Percentiles rank a stretch among this genome's conserved stretches.
Conservation (phyloP, 2,888 invertebrate species). For the Lycophotia porphyrea region DNA sequence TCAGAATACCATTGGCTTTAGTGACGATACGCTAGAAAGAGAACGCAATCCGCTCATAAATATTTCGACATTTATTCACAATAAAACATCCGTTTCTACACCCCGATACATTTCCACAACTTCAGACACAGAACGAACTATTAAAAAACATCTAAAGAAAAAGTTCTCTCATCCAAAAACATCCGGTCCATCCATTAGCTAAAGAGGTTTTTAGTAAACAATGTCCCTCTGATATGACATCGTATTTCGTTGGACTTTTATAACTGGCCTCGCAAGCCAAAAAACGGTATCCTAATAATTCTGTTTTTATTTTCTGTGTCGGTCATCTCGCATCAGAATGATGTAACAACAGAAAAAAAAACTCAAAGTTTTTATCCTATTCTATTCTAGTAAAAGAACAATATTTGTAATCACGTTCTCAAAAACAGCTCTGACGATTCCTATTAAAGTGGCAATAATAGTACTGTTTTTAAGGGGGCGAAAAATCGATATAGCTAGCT, state of each 20-base stretch:
- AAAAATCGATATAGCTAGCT: too few species aligned
- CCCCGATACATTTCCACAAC: constrained; percentile 5
- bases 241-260: constrained; percentile 38
- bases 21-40: background rate
- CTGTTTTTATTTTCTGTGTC: background rate
- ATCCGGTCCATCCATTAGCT: constrained; percentile 61
- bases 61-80: background rate
- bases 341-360: too few species aligned
- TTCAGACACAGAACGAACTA: constrained; percentile 34
- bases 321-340: background rate
- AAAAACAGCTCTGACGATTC: too few species aligned
- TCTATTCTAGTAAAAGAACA: too few species aligned
- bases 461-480: too few species aligned
- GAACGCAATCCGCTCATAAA: background rate
- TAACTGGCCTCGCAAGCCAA: background rate
- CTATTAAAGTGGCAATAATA: too few species aligned
- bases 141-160: constrained; percentile 38
- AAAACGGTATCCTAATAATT: background rate
- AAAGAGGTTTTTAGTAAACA: constrained; percentile 62
- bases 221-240: constrained; percentile 51
- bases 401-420: too few species aligned
- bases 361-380: too few species aligned
- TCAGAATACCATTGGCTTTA: too few species aligned
- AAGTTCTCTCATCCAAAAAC: constrained; percentile 49
- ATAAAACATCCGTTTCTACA: constrained; percentile 1